phyloP scores from a whole-genome alignment of 2,113 vertebrate species.

The Peromyscus polionotus region DNA sequence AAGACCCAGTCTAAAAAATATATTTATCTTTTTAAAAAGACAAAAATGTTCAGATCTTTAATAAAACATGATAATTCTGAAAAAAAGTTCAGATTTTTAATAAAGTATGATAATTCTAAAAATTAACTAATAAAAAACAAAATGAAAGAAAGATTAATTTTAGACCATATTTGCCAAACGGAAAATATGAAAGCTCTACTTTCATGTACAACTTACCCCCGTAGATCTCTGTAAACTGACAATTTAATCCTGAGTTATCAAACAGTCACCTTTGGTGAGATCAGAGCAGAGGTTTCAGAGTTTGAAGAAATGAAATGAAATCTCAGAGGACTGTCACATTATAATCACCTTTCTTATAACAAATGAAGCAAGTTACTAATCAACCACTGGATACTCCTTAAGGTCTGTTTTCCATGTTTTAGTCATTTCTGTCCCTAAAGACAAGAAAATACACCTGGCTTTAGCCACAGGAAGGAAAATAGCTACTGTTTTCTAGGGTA shows the following conservation, averaged over 20 bases:
- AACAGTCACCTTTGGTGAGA: not conserved
- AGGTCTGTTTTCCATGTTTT: not conserved
- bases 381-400: not conserved
- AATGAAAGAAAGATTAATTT: not conserved
- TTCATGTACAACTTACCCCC: not conserved
- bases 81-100: not conserved
- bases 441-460: conserved; percentile 31
- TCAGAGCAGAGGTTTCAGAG: not conserved
- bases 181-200: conserved; percentile 19
- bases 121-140: not conserved
- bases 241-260: not conserved
- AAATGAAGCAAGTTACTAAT: not conserved
- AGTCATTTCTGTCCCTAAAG: conserved; percentile 22
- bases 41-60: not conserved
- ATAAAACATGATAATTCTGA: not conserved
- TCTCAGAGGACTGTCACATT: not conserved
- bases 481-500: not conserved
- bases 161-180: conserved; percentile 34
- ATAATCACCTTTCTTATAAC: not conserved
- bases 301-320: not conserved
- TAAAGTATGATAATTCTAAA: not conserved
- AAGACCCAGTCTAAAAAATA: not conserved
- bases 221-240: not conserved
- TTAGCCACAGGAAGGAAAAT: not conserved
- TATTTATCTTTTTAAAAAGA: not conserved